Evolutionary conservation across 2,113 vertebrate species (phyloP).

Genomic region (Egretta garzetta): DNA sequence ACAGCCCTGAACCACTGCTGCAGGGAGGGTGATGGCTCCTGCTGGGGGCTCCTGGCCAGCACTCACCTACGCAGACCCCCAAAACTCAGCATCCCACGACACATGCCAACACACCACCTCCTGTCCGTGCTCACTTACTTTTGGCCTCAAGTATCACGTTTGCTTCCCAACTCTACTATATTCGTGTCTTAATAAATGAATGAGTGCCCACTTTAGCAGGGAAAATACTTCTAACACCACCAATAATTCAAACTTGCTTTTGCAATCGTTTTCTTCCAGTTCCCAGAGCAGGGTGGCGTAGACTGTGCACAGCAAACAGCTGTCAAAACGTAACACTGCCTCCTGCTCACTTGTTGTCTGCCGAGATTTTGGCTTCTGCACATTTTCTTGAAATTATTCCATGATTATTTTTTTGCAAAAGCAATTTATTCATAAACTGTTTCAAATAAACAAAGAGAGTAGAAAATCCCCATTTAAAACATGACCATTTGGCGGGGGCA

Average conservation of each 20-base stretch:
- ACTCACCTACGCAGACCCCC: not conserved
- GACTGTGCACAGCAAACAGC: not conserved
- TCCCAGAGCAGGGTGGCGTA: not conserved
- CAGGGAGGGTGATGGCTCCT: not conserved
- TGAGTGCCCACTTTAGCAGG: not conserved
- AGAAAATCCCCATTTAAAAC: not conserved
- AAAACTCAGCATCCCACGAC: not conserved
- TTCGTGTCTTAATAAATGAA: not conserved
- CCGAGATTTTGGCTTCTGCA: not conserved
- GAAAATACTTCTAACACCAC: not conserved
- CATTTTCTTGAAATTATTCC: not conserved
- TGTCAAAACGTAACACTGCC: not conserved
- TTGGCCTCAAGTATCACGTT: not conserved
- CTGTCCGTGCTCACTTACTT: not conserved
- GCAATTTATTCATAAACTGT: not conserved
- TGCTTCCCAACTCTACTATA: not conserved
- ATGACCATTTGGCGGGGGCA: not conserved
- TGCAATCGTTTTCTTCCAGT: not conserved
- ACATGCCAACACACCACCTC: accelerated
- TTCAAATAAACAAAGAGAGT: not conserved
- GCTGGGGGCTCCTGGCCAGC: not conserved
- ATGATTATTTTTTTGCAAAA: not conserved
- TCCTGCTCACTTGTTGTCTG: not conserved
- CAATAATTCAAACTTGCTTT: not conserved
- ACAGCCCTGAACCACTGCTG: not conserved